These are phyloP conservation scores for Puntigrus tetrazona DNA, from an alignment of 2,113 vertebrate genomes.

Conservation along the genomic window DNA sequence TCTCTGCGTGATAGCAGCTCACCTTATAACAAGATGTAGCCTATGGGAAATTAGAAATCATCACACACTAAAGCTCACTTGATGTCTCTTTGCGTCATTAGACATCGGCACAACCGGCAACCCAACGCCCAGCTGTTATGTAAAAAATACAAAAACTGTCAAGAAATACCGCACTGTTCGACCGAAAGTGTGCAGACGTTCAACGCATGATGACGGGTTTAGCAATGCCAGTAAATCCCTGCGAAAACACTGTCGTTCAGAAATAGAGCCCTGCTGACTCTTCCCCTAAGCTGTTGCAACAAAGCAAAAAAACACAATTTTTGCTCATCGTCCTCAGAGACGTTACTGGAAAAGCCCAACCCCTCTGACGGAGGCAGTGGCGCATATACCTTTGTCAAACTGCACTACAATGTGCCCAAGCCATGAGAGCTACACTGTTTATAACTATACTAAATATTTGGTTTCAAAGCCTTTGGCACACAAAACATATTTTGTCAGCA, in stretches of 20 bases:
- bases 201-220: not conserved
- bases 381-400: not conserved
- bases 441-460: not conserved
- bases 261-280: not conserved
- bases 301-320: not conserved
- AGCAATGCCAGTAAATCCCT: not conserved
- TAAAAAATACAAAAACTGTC: not conserved
- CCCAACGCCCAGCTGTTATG: not conserved
- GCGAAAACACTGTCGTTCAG: not conserved
- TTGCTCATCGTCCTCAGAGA: not conserved
- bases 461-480: not conserved
- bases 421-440: not conserved
- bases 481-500: not conserved
- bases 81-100: not conserved
- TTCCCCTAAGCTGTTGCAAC: not conserved
- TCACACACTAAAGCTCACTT: not conserved
- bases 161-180: not conserved
- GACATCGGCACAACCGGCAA: not conserved
- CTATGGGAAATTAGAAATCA: not conserved
- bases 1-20: constrained; percentile 17
- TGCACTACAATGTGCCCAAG: not conserved
- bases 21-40: constrained; percentile 24
- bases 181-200: not conserved
- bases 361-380: not conserved
- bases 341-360: not conserved